Base-by-base conservation (phyloP, 2,113 vertebrate genomes). In the Gadus macrocephalus region DNA sequence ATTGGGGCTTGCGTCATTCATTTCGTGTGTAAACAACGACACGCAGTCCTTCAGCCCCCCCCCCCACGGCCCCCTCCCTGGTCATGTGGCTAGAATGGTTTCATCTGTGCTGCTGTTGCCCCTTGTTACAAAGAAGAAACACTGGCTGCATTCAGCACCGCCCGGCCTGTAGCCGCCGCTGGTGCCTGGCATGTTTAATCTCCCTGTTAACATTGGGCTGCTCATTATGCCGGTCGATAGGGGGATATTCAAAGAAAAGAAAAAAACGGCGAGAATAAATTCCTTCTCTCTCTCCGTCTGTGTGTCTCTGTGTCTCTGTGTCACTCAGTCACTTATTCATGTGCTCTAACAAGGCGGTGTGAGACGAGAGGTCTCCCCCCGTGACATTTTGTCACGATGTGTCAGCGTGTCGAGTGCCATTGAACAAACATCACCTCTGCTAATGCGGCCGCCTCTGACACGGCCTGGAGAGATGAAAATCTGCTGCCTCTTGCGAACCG, bases 341-440 rank as follows among this genome's bases (percentile, higher is more conserved):
- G 2, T 55, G 0, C 73, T 68, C 35, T 75, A 80, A 81, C 73
- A 58, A 64, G 31, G 59, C 75, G 64, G 68, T 62, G 72, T 65
- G 27, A 12, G 53, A 71, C 70, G 64, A 73, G 60, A 53, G 66
- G 66, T 71, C 72, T 84, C 80, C 74, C 74, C 59, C 28, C 66
- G 69, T 82, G 84, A 78, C 79, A 80, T 74, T 82, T 77, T 86
- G 83, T 85, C 83, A 82, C 81, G 79, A 74, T 74, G 70, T 83
- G 79, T 75, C 71, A 72, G 84, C 67, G 66, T 68, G 70, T 61
- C 73, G 77, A 81, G 74, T 62, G 79, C 72, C 73, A 28, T 73
- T 55, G 80, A 80, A 77, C 67, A 84, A 79, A 79, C 81, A 84
- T 76, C 76, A 64, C 78, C 78, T 76, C 63, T 31, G 66, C 77